These are phyloP conservation scores for Alethe diademata DNA, from an alignment of 2,113 vertebrate genomes.

Conservation along the genomic window DNA sequence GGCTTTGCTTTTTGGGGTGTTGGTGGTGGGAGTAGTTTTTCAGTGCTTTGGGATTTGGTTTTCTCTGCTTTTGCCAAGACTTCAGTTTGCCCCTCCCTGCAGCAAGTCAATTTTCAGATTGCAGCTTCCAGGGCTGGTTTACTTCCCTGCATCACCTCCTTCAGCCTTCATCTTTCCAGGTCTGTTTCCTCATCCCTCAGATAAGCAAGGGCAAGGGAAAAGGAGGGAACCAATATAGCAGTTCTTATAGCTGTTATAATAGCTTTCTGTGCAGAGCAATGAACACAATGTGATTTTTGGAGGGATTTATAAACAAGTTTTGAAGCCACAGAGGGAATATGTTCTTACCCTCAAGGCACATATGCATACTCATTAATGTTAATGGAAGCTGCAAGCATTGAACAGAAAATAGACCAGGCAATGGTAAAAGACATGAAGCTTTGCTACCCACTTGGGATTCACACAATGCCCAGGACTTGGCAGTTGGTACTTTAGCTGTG, in stretches of 20 bases:
- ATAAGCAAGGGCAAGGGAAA: neutral
- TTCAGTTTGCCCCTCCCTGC: neutral
- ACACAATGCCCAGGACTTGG: neutral
- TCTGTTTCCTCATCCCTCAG: neutral
- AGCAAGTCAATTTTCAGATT: accelerated
- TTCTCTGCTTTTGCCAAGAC: neutral
- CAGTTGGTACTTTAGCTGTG: neutral
- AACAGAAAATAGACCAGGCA: conserved; percentile 32
- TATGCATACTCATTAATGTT: conserved; percentile 42
- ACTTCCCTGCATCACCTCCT: neutral
- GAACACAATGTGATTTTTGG: conserved; percentile 24
- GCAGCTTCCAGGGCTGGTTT: neutral
- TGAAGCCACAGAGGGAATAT: conserved; percentile 17
- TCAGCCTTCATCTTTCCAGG: neutral
- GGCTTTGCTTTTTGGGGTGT: neutral
- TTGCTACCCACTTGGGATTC: neutral
- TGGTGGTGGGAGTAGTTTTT: neutral
- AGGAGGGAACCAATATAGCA: neutral
- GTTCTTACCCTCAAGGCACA: conserved; percentile 29
- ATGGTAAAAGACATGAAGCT: neutral
- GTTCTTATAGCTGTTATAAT: neutral
- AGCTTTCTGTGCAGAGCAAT: conserved; percentile 9
- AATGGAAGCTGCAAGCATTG: conserved; percentile 40
- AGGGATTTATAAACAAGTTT: conserved; percentile 55
- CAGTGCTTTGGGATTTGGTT: neutral